Evolutionary conservation across 2,113 vertebrate genomes (phyloP).

Genomic region (Tragelaphus buxtoni): DNA sequence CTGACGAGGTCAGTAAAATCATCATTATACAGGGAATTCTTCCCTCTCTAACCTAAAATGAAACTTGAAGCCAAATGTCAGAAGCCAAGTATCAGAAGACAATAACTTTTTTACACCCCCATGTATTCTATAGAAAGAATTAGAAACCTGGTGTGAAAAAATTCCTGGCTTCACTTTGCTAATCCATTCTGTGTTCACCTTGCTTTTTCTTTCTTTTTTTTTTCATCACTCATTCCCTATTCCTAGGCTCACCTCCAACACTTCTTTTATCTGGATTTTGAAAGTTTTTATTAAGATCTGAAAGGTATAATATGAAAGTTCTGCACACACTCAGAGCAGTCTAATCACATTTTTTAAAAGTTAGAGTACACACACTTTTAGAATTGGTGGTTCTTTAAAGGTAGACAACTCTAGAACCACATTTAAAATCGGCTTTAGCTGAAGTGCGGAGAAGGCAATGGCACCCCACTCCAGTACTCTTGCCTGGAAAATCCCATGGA

Average conservation of each 20-base stretch:
- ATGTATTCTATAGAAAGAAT: neutral
- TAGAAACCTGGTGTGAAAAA: neutral
- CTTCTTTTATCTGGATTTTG: neutral
- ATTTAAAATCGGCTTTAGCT: neutral
- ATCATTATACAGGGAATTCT: neutral
- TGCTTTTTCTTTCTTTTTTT: neutral
- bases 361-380: neutral
- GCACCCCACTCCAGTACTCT: too few species aligned
- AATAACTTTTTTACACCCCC: neutral
- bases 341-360: neutral
- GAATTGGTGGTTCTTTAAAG: neutral
- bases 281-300: neutral
- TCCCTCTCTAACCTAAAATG: constrained; percentile 1
- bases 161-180: neutral
- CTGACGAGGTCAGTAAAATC: neutral
- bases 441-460: neutral
- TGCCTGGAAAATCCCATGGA: too few species aligned
- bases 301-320: neutral
- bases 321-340: neutral
- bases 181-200: neutral
- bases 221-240: neutral
- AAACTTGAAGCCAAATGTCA: neutral
- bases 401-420: neutral
- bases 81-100: neutral
- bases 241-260: neutral